phyloP scores from a whole-genome alignment of 2,113 vertebrate genomes.

The Aleadryas rufinucha region DNA sequence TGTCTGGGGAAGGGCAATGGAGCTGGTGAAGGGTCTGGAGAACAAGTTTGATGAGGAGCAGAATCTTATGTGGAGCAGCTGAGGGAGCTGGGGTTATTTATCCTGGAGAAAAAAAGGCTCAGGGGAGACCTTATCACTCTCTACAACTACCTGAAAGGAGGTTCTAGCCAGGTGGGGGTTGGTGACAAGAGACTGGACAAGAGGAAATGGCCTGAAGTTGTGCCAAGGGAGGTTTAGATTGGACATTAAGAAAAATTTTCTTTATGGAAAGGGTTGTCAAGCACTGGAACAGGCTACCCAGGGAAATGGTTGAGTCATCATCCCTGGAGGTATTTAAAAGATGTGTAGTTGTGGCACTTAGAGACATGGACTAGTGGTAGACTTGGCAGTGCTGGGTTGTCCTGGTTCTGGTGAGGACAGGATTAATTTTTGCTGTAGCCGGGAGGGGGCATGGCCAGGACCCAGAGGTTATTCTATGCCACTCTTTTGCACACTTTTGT shows the following conservation, averaged over 20 bases:
- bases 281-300: background rate
- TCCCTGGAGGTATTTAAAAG: background rate
- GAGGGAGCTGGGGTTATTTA: background rate
- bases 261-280: background rate
- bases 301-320: background rate
- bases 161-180: background rate
- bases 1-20: background rate
- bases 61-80: background rate
- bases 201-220: background rate
- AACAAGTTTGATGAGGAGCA: background rate
- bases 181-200: background rate
- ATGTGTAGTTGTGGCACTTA: background rate
- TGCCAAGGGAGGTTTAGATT: background rate
- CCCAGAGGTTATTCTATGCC: background rate
- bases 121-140: background rate
- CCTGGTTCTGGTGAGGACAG: background rate
- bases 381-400: background rate
- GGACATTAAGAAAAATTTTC: background rate
- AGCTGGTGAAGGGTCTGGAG: background rate
- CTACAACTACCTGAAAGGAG: background rate
- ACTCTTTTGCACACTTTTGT: background rate
- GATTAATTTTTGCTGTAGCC: background rate
- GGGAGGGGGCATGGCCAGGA: background rate
- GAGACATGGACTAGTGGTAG: background rate
- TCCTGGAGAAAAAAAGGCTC: background rate